phyloP scores from a whole-genome alignment of 2,113 vertebrate genomes.

The Guaruba guarouba region DNA sequence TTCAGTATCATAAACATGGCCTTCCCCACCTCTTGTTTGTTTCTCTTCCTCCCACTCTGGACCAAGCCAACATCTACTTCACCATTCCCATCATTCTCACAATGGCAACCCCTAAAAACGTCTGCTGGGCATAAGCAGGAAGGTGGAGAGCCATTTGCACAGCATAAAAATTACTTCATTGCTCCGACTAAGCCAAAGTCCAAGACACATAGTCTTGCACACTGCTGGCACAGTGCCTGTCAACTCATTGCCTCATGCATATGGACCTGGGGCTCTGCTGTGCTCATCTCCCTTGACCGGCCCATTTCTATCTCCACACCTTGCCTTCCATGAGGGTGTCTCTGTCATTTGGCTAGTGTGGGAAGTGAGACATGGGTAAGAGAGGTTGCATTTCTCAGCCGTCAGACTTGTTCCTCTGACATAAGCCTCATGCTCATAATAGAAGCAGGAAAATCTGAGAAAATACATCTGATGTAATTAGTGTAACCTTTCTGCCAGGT shows the following conservation, averaged over 20 bases:
- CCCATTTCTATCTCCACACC: neutral
- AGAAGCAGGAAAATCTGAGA: conserved; percentile 50
- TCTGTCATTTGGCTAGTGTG: neutral
- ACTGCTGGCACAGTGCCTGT: neutral
- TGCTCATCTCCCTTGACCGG: accelerated
- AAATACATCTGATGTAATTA: conserved; percentile 48
- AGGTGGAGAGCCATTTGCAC: neutral
- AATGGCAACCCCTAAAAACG: neutral
- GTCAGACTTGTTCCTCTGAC: neutral
- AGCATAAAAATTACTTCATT: neutral
- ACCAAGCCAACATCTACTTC: neutral
- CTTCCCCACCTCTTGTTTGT: neutral
- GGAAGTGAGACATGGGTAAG: neutral
- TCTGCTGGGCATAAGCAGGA: neutral
- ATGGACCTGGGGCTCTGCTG: neutral
- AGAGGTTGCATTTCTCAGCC: neutral
- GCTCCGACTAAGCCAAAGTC: neutral
- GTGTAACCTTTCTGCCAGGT: conserved; percentile 47
- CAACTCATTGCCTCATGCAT: neutral
- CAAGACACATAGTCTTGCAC: neutral
- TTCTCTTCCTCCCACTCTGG: neutral
- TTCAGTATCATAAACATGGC: neutral
- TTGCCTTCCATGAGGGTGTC: neutral
- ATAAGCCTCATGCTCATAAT: neutral
- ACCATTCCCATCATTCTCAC: neutral